Evolutionary conservation across 2,113 vertebrate genomes (phyloP).

Genomic region (Litocranius walleri): DNA sequence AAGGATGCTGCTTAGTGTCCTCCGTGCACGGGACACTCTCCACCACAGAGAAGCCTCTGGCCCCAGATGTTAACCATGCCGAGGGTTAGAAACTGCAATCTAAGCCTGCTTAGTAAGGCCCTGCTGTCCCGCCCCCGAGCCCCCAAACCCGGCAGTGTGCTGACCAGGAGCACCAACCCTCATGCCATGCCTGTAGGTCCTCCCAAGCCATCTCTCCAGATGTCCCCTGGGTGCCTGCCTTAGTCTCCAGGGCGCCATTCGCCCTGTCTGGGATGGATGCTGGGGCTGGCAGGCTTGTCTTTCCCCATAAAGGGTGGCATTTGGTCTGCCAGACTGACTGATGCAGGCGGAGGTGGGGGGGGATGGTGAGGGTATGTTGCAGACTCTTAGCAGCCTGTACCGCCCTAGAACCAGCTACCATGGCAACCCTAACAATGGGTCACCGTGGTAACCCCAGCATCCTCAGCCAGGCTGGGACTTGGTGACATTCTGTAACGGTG

Average conservation of each 20-base stretch:
- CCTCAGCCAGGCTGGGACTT: not conserved
- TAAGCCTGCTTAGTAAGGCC: not conserved
- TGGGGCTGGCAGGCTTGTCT: not conserved
- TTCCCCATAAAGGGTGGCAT: not conserved
- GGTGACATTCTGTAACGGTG: not conserved
- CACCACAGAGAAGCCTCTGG: not conserved
- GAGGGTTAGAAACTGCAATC: not conserved
- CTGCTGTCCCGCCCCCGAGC: fast-evolving
- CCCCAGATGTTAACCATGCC: not conserved
- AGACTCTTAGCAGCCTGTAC: not conserved
- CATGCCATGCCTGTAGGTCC: too few species aligned
- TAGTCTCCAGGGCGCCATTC: not conserved
- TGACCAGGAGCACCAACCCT: not conserved
- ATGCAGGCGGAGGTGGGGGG: not conserved
- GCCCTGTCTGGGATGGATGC: not conserved
- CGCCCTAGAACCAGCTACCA: not conserved
- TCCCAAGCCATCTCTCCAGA: not conserved
- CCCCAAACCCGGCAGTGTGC: not conserved
- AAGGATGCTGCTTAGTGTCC: not conserved
- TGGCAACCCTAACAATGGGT: not conserved
- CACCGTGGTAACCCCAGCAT: not conserved
- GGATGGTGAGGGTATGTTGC: not conserved
- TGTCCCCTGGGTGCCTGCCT: not conserved
- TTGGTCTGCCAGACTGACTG: not conserved
- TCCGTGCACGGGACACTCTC: not conserved